Conservation (phyloP, 2,888 invertebrate genomes). For the Tipula helvola region DNA sequence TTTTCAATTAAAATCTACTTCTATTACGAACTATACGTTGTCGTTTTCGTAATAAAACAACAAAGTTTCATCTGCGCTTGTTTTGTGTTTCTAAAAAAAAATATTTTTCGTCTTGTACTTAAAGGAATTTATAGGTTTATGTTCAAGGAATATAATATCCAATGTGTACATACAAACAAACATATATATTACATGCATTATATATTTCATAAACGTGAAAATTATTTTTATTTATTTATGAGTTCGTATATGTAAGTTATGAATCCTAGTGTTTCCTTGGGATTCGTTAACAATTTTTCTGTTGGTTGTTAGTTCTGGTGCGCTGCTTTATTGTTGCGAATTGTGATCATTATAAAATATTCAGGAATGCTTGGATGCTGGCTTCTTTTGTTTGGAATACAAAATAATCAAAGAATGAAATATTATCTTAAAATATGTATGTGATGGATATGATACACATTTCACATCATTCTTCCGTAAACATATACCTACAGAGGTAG, state of each 20-base stretch:
- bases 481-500: neutral
- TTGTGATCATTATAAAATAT: neutral
- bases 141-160: neutral
- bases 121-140: neutral
- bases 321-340: neutral
- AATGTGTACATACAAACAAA: neutral
- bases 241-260: neutral
- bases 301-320: neutral
- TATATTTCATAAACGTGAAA: neutral
- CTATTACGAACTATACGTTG: too few species aligned
- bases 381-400: neutral
- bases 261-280: neutral
- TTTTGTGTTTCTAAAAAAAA: too few species aligned
- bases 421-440: neutral
- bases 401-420: neutral
- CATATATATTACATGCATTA: neutral
- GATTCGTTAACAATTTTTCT: neutral
- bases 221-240: neutral
- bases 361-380: neutral
- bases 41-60: too few species aligned
- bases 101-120: too few species aligned
- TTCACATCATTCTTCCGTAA: neutral
- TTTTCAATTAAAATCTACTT: too few species aligned
- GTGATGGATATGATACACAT: neutral
- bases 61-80: too few species aligned